Conservation (phyloP, 2,797 vertebrate species). For the Apogon talboti region DNA sequence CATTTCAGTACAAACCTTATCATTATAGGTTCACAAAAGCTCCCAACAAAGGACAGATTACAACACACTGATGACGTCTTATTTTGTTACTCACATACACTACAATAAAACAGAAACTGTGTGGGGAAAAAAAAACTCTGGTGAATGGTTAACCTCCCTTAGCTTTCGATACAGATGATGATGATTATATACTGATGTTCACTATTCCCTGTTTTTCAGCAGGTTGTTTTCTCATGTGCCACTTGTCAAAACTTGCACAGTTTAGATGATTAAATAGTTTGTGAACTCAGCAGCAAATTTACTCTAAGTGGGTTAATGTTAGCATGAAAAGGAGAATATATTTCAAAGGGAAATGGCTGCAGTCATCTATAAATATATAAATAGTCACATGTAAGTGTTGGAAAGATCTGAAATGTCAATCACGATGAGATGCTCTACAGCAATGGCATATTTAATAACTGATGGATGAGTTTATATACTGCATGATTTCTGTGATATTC, state of each 20-base stretch:
- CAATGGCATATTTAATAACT: slow-evolving; percentile 28
- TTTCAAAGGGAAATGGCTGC: slow-evolving; percentile 52
- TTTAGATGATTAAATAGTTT: slow-evolving; percentile 33
- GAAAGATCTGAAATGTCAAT: slow-evolving; percentile 54
- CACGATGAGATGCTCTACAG: slow-evolving; percentile 21
- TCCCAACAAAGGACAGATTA: not conserved
- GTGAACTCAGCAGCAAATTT: slow-evolving; percentile 40
- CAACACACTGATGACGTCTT: slow-evolving; percentile 6
- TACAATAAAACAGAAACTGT: slow-evolving; percentile 22
- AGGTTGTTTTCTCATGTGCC: slow-evolving; percentile 6
- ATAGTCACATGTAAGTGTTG: slow-evolving; percentile 36
- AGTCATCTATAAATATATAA: not conserved
- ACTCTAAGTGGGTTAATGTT: slow-evolving; percentile 48
- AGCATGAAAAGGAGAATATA: slow-evolving; percentile 46
- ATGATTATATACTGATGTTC: slow-evolving; percentile 9
- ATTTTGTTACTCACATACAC: slow-evolving; percentile 29
- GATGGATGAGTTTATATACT: slow-evolving; percentile 12
- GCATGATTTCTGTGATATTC: not conserved
- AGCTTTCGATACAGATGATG: slow-evolving; percentile 15
- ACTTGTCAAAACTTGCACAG: not conserved
- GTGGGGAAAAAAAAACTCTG: slow-evolving; percentile 20
- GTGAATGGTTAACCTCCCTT: slow-evolving; percentile 39
- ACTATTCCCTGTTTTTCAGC: not conserved
- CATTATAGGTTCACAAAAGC: slow-evolving; percentile 11
- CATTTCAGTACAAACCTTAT: slow-evolving; percentile 3